Evolutionary conservation across 2,888 invertebrate species (phyloP), one percentile per base, ranked within the genome.

Genomic region (Nemoura dubitans): DNA sequence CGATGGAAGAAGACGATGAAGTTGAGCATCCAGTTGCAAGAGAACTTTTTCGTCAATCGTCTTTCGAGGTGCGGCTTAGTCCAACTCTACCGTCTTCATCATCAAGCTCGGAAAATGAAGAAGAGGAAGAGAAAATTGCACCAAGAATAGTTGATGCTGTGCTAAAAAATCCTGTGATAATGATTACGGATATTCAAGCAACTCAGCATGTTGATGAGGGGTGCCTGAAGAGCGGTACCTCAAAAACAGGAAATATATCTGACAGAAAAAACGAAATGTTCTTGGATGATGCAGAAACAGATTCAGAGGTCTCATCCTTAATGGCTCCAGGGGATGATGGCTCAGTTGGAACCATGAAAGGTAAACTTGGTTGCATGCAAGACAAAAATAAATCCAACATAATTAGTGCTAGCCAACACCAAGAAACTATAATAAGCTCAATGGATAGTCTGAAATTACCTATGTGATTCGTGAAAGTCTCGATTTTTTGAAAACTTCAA

Each of bases 11-110:
- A 6, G 30, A 30, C 14, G 87, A 87, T 27, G 87, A 87, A 76
- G 86, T 87, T 14, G 88, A 89, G 80, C 86, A 85, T 27, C 89
- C 89, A 2, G 86, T 88, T 0, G 77, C 28, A 14, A 87, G 87
- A 43, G 88, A 87, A 0, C 87, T 89, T 77, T 89, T 88, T 59
- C 86, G 89, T 0, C 89, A 89, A 77, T 87, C 88, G 3, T 88
- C 89, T 14, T 80, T 88, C 0, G 89, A 89, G 82, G 88, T 85
- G n/a, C 87, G 87, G 6, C 77, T 89, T 14, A 85, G 78, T 25
- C 87, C 89, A 0, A 29, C 76, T 0, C 87, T 88, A 2, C 88
- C 88, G 6, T 85, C 88, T 3, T 86, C 85, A 16, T 87, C 88
- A 5, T 86, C 86, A 0, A 87, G 88, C 16, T 87, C 87, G 5